Evolutionary conservation across 2,888 invertebrate genomes (phyloP).

Genomic region (Meiosimyza decipiens): DNA sequence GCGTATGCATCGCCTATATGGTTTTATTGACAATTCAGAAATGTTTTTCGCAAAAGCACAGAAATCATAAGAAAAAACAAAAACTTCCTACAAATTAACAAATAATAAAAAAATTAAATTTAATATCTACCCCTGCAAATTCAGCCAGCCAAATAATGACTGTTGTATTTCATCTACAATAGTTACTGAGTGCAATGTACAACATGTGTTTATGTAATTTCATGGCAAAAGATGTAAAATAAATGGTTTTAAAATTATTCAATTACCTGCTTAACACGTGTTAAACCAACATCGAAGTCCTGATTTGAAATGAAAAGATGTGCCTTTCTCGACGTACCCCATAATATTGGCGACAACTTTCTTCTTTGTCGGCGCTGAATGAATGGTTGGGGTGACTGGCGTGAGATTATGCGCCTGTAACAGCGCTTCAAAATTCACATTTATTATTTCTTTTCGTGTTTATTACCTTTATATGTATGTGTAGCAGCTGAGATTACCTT

Average conservation of each 20-base stretch:
- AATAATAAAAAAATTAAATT: too few species aligned
- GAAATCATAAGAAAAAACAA: too few species aligned
- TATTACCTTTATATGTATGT: slow-evolving; percentile 12
- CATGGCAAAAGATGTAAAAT: slow-evolving; percentile 29
- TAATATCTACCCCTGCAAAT: too few species aligned
- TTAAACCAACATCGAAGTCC: neutral
- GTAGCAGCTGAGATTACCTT: slow-evolving; percentile 14
- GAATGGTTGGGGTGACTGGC: neutral
- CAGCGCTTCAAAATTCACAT: neutral
- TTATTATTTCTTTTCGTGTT: slow-evolving; percentile 21
- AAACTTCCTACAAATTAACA: too few species aligned
- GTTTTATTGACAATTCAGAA: too few species aligned
- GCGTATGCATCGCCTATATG: too few species aligned
- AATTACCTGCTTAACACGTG: slow-evolving; percentile 40
- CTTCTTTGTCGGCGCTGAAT: neutral
- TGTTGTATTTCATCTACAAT: too few species aligned
- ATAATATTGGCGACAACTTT: slow-evolving; percentile 7
- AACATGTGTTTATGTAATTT: too few species aligned
- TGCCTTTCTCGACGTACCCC: neutral
- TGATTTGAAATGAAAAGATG: slow-evolving; percentile 3
- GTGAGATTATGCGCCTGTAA: slow-evolving; percentile 3
- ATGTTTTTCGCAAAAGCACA: too few species aligned
- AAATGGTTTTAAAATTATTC: slow-evolving; percentile 49
- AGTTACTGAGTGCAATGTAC: too few species aligned
- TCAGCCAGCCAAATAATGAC: too few species aligned